A percentile compares a stretch with the other conserved stretches of the same genome.
phyloP scores from a whole-genome alignment of 64 coral and sea anemone genomes.

The Montipora efflorescens region DNA sequence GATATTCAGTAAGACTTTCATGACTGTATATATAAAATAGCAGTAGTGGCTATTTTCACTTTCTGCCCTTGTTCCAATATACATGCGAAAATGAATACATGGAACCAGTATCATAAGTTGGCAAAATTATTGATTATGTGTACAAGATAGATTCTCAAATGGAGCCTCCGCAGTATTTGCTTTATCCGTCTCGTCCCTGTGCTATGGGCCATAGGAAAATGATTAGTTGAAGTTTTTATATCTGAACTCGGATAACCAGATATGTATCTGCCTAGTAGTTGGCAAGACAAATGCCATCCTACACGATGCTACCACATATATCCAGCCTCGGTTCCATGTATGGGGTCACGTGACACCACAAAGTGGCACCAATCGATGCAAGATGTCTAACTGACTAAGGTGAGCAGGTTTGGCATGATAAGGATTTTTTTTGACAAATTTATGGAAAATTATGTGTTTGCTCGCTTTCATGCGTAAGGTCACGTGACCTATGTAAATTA shows the following conservation, averaged over 20 bases:
- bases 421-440: neutral
- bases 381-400: constrained; percentile 75
- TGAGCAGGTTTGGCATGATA: constrained; percentile 78
- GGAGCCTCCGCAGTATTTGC: constrained; percentile 65
- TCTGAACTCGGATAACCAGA: constrained; percentile 48
- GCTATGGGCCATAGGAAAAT: constrained; percentile 51
- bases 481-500: constrained; percentile 67
- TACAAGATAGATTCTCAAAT: constrained; percentile 38
- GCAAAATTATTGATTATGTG: constrained; percentile 42
- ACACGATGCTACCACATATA: constrained; percentile 27
- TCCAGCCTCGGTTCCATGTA: constrained; percentile 65
- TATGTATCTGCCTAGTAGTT: constrained; percentile 73
- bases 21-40: constrained; percentile 77
- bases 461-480: constrained; percentile 71
- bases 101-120: constrained; percentile 32
- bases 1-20: constrained; percentile 76
- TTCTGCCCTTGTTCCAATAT: constrained; percentile 68
- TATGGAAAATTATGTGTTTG: no score
- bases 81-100: constrained; percentile 67
- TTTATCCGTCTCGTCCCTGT: constrained; percentile 64
- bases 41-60: constrained; percentile 72
- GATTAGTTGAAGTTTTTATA: constrained; percentile 54
- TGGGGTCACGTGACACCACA: constrained; percentile 67
- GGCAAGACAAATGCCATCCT: constrained; percentile 59
- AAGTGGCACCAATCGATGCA: constrained; percentile 64